phyloP scores from a whole-genome alignment of 2,797 vertebrate species.

The Fratercula arctica region DNA sequence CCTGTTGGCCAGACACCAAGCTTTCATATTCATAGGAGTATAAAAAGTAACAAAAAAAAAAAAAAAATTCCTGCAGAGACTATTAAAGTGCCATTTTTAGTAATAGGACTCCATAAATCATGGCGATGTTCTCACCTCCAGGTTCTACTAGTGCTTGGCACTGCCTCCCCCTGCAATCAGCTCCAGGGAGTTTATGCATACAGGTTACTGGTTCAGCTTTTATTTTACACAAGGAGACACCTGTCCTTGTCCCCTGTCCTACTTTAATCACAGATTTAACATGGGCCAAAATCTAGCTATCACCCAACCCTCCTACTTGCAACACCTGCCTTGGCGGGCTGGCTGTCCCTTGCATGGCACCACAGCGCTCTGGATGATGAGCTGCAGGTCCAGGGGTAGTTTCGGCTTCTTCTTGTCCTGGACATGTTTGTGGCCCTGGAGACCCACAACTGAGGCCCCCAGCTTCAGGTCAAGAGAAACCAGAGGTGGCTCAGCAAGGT shows the following conservation, averaged over 20 bases:
- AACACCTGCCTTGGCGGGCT: too few relatives aligned
- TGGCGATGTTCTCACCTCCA: not conserved
- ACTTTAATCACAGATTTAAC: not conserved
- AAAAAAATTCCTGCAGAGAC: not conserved
- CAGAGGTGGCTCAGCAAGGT: not conserved
- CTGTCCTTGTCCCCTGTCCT: not conserved
- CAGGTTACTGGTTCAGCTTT: not conserved
- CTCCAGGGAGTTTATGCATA: not conserved
- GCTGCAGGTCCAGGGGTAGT: not conserved
- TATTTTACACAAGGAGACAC: not conserved
- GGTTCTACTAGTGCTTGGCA: not conserved
- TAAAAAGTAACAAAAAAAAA: not conserved
- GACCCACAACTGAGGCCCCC: not conserved
- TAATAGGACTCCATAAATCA: slow-evolving; percentile 28
- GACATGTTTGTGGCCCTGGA: rapidly evolving
- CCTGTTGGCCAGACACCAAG: slow-evolving; percentile 6
- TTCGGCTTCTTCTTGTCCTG: not conserved
- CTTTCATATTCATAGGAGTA: not conserved
- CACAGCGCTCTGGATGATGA: rapidly evolving
- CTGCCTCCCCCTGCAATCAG: not conserved
- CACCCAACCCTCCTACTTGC: too few relatives aligned
- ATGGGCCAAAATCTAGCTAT: not conserved
- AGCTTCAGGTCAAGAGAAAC: not conserved
- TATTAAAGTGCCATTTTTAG: slow-evolving; percentile 33
- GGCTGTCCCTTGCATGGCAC: not conserved